Conservation (phyloP, 2,113 vertebrate species). For the Campylomormyrus numenius region DNA sequence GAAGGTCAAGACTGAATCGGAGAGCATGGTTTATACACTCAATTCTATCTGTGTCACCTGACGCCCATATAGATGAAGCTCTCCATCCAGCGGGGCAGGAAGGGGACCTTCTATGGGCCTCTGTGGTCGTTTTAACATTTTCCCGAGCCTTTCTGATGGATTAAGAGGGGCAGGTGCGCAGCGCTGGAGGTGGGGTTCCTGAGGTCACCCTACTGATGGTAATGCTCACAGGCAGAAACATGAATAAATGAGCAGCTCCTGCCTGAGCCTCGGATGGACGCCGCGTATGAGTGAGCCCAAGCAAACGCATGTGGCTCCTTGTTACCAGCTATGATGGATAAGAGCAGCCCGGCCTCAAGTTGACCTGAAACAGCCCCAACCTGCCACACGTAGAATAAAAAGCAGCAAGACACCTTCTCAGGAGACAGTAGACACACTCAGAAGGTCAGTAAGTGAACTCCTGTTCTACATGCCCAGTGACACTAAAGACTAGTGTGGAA, state of each 20-base stretch:
- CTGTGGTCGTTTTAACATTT: neutral
- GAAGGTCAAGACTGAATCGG: neutral
- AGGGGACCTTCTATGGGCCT: neutral
- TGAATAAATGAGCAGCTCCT: conserved; percentile 5
- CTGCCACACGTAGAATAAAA: neutral
- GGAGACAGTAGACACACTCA: neutral
- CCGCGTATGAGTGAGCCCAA: neutral
- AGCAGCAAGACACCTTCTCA: neutral
- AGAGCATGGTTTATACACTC: neutral
- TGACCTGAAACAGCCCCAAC: neutral
- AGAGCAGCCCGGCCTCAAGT: neutral
- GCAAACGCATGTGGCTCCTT: neutral
- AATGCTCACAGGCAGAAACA: neutral
- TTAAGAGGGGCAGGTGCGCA: neutral
- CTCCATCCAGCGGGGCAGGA: neutral
- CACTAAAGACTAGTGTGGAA: neutral
- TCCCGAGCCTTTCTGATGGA: neutral
- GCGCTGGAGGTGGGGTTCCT: neutral
- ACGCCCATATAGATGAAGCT: neutral
- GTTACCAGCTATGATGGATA: neutral
- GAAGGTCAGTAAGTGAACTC: neutral
- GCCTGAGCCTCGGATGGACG: neutral
- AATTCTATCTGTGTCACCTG: neutral
- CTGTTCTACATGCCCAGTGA: neutral
- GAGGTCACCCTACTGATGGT: neutral